phyloP scores from a whole-genome alignment of 2,113 vertebrate genomes.

The Pimephales promelas region DNA sequence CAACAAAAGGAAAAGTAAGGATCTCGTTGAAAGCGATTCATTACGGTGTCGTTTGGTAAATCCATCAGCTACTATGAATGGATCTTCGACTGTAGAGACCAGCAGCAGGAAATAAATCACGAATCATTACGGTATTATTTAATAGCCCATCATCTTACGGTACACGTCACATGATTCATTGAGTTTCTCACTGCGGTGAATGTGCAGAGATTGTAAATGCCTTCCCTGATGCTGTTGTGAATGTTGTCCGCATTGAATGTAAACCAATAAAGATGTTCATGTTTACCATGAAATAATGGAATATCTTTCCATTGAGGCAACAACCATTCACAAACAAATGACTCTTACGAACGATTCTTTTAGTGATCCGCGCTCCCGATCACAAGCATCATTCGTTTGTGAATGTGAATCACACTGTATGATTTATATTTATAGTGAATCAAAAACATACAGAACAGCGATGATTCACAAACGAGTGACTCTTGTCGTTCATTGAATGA shows the following conservation, averaged over 20 bases:
- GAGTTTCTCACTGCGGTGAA: not conserved
- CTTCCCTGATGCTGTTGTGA: not conserved
- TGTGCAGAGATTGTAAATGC: not conserved
- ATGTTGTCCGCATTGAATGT: not conserved
- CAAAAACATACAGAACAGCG: too few relatives aligned
- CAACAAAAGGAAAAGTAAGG: not conserved
- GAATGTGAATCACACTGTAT: too few relatives aligned
- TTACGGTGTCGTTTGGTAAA: not conserved
- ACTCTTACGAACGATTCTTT: not conserved
- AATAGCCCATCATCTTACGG: not conserved
- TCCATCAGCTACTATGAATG: not conserved
- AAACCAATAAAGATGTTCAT: not conserved
- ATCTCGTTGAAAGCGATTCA: not conserved
- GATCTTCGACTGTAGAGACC: too few relatives aligned
- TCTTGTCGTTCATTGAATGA: too few relatives aligned
- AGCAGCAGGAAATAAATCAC: not conserved
- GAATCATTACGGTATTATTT: not conserved
- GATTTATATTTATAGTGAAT: too few relatives aligned
- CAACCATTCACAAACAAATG: not conserved
- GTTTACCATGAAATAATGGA: not conserved
- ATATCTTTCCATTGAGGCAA: too few relatives aligned
- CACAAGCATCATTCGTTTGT: too few relatives aligned
- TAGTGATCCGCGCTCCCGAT: too few relatives aligned
- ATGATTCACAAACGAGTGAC: too few relatives aligned
- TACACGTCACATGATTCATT: not conserved